Evolutionary conservation across 2,888 invertebrate genomes (phyloP), one percentile per base, ranked within the genome.

Genomic region (Syrista parreyssii): DNA sequence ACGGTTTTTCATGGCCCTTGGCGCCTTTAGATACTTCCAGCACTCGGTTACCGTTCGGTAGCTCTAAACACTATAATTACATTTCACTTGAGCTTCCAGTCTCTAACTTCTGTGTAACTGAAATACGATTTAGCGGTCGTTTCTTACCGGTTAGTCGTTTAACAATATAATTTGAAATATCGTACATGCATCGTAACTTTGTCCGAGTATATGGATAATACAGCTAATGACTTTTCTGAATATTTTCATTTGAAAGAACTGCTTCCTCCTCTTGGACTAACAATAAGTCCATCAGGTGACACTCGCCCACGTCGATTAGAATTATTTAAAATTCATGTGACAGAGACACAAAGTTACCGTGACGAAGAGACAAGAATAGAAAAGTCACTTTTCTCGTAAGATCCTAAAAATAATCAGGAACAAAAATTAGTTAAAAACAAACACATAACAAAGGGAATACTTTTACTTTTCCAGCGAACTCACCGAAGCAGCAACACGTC

Each of bases 11-110:
- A 55, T 55, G 23, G 55, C 55, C 23, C 23, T 55, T 55, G 55
- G 55, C 55, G 55, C 23, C 55, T 55, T 55, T 23, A 23, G 23
- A 55, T 55, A 55, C 55, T 55, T 55, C 55, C 55, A 55, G 55
- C 23, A 55, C 55, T 83, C 80, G 35, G 81, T 81, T 82, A 80
- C 79, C 83, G 83, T 82, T 84, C 85, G 82, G 84, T 84, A 84
- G 84, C 83, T 79, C 80, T 78, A 76, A 84, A 84, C 81, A 82
- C 76, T 82, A 78, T 85, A 84, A 85, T 85, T 85, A 84, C 81
- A 79, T n/a, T 73, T 12, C 23, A 74, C n/a, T 30, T 76, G 75
- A 71, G 79, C 82, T 82, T 77, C 82, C 74, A 81, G 77, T 79
- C 77, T 68, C 74, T 74, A 75, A 80, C 80, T 82, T 75, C 80